Percentiles rank a stretch among this genome's conserved stretches.
Conservation (phyloP, 2,113 vertebrate species). For the Callorhinus ursinus region DNA sequence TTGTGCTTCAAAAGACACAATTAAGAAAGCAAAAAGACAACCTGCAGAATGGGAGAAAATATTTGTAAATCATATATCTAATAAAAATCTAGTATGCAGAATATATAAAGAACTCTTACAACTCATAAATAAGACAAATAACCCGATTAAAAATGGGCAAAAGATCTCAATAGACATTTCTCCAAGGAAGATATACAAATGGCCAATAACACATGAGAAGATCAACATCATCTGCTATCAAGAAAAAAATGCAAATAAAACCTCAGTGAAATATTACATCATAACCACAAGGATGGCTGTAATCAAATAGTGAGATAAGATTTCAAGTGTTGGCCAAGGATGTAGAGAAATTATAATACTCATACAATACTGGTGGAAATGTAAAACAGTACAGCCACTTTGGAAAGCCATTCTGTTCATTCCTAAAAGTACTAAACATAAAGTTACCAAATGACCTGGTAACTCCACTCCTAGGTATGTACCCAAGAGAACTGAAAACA, state of each 20-base stretch:
- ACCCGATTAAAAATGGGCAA: background rate
- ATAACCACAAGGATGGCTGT: background rate
- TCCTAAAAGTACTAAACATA: background rate
- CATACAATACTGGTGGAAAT: background rate
- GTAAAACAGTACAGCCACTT: background rate
- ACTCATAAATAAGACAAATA: background rate
- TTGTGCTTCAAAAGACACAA: background rate
- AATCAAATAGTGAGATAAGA: background rate
- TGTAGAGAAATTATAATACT: background rate
- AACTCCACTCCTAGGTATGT: background rate
- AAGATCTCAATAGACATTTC: background rate
- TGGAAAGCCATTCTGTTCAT: background rate
- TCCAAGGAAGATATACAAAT: background rate
- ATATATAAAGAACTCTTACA: background rate
- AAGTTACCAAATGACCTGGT: background rate
- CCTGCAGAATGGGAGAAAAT: background rate
- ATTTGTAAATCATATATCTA: background rate
- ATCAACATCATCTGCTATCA: background rate
- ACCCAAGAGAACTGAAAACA: background rate
- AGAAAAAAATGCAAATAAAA: background rate
- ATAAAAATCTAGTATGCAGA: background rate
- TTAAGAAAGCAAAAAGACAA: background rate
- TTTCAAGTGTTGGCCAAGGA: background rate
- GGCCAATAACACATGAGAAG: background rate
- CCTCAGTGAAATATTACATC: background rate